phyloP scores from a whole-genome alignment of 2,113 vertebrate species.

The Hypanus sabinus region DNA sequence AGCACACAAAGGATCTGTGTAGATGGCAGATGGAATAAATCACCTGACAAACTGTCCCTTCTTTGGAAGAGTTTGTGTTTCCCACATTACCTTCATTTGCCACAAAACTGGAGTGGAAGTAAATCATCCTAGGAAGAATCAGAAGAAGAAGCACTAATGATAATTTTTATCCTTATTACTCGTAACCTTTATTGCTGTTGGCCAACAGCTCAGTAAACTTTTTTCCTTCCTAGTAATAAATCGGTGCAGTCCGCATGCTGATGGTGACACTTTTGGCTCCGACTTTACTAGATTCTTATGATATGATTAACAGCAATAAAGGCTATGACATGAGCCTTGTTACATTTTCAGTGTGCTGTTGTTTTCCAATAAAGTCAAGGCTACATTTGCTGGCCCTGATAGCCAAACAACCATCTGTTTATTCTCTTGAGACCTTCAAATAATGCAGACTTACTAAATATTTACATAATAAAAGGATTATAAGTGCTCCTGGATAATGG shows the following conservation, averaged over 20 bases:
- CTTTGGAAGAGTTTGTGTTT: too few species aligned
- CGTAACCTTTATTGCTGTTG: background rate
- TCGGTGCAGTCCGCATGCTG: background rate
- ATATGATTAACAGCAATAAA: background rate
- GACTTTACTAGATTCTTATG: background rate
- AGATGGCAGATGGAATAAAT: too few species aligned
- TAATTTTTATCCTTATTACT: background rate
- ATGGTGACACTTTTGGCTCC: background rate
- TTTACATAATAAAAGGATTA: background rate
- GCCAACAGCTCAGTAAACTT: background rate
- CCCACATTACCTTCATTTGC: too few species aligned
- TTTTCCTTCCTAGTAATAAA: background rate
- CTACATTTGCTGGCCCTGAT: background rate
- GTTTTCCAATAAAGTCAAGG: background rate
- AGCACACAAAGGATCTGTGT: too few species aligned
- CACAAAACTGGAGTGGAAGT: too few species aligned
- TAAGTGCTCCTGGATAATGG: background rate
- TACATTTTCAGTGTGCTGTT: background rate
- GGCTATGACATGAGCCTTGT: background rate
- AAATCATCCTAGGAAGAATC: too few species aligned
- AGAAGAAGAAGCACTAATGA: too few species aligned
- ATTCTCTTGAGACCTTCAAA: background rate
- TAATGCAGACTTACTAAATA: background rate
- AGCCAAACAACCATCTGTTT: background rate
- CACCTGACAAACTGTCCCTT: too few species aligned